Base-by-base conservation (phyloP, 2,797 vertebrate species). In the Malurus leucopterus region DNA sequence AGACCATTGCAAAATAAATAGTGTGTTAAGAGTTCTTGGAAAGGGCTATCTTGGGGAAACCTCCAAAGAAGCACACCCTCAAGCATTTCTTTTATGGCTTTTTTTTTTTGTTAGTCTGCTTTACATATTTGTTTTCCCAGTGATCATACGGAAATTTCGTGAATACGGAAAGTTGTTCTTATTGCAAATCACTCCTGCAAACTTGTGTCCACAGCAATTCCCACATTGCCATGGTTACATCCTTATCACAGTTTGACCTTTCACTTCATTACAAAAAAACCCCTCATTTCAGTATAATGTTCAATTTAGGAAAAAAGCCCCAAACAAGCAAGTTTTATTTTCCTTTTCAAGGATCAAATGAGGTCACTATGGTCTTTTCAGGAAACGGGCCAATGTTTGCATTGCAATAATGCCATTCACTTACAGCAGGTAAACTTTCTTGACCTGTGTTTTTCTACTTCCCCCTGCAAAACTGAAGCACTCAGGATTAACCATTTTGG, bases 191-290 rank as follows among this genome's bases (percentile, higher is more conserved):
- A 4, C 29, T 79, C 22, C 68, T 23, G 50, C 53, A 67, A 73
- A 76, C 36, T 68, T 74, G 54, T 50, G 80, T 55, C 50, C 64
- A 46, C 5, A 68, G 27, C 61, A 51, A 26, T 64, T 86, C 17
- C 62, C n/a, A 32, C 53, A 61, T 88, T 82, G 21, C 80, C 61
- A 82, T 57, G 74, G 61, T 79, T 86, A 71, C 54, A 41, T 68
- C 51, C 75, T 89, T 77, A 89, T 73, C 75, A 64, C 46, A n/a
- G 20, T 47, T 61, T 87, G 86, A 89, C 89, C 76, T 91, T 62
- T 44, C 13, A 21, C 63, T 94, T 79, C 14, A 40, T 67, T 72
- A 50, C 71, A 57, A 64, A 90, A 32, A 32, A 47, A 26, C 36
- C 40, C 40, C 30, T n/a, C 11, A n/a, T 53, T 67, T 27, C 30